A percentile compares a stretch with the other conserved stretches of the same genome.
phyloP scores from a whole-genome alignment of 2,888 invertebrate genomes.

The Mimachlamys varia region DNA sequence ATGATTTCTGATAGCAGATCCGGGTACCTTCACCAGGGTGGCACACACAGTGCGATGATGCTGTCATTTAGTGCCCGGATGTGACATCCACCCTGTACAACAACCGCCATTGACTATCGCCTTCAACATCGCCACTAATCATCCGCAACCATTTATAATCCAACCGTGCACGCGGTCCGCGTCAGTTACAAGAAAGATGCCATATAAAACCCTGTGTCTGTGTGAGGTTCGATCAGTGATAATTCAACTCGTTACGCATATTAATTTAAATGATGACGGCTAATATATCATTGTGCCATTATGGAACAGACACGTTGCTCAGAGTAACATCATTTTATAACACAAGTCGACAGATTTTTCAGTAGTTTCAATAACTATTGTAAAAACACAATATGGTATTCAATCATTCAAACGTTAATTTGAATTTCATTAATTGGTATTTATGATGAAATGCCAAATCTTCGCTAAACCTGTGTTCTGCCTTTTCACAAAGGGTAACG shows the following conservation, averaged over 20 bases:
- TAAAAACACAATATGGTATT: background rate
- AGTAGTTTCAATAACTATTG: background rate
- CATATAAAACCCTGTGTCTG: background rate
- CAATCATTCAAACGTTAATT: background rate
- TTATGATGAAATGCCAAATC: background rate
- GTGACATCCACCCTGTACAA: background rate
- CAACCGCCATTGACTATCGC: background rate
- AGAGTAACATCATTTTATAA: background rate
- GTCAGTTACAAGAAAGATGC: background rate
- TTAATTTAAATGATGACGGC: background rate
- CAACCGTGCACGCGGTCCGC: constrained; percentile 16
- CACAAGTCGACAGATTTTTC: background rate
- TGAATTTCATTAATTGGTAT: constrained; percentile 23
- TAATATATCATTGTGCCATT: background rate
- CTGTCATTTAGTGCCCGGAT: constrained; percentile 15
- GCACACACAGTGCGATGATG: constrained; percentile 1
- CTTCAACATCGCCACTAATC: background rate
- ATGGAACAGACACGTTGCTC: background rate
- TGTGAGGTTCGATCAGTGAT: background rate
- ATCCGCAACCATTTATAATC: constrained; percentile 11
- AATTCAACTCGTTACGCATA: background rate
- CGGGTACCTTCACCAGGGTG: background rate
- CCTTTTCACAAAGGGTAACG: background rate
- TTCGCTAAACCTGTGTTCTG: background rate
- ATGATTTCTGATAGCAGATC: background rate